Base-by-base conservation (phyloP, 2,113 vertebrate genomes). In the Euleptes europaea region DNA sequence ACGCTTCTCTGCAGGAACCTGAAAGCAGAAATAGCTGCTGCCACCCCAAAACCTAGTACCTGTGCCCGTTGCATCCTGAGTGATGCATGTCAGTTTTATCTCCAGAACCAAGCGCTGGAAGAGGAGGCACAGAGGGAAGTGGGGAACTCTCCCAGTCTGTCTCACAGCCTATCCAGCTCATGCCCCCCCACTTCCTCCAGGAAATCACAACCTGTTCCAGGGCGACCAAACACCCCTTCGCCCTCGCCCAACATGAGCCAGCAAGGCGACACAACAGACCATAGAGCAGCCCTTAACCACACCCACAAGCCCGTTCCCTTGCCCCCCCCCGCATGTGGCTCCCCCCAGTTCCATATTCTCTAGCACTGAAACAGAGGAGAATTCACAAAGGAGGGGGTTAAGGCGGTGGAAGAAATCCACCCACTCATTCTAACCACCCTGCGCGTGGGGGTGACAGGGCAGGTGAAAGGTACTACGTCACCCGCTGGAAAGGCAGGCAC, bases 121-220 rank as follows among this genome's bases (percentile, higher is more conserved):
- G 42, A 40, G 35, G 26, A 38, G 70, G n/a, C 28, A 5, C 14
- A 57, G 54, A 19, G 15, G 51, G 51, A 13, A 23, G 42, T 51
- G 73, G 31, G 15, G 31, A 9, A 3, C 31, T 33, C 15, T 21
- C 40, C 31, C 2, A 4, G 26, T 47, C 40, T 44, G 5, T 31
- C 17, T n/a, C n/a, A n/a, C n/a, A n/a, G n/a, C n/a, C n/a, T n/a
- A n/a, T n/a, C n/a, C n/a, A n/a, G n/a, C 40, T 28, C 0, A 31
- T 51, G 69, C 75, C 69, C 90, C 86, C 83, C 7, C 86, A 40
- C 72, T 57, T 84, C 84, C 84, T 63, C 60, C 1, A 19, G 51
- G 72, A 70, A 69, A 60, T 60, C 71, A 78, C 57, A 60, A 67
- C 33, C 44, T 44, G 81, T 57, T 78, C 57, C 40, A 10, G 49